These are phyloP conservation scores for Harpegnathos saltator DNA, from an alignment of 1,140 invertebrate species.

Conservation along the genomic window DNA sequence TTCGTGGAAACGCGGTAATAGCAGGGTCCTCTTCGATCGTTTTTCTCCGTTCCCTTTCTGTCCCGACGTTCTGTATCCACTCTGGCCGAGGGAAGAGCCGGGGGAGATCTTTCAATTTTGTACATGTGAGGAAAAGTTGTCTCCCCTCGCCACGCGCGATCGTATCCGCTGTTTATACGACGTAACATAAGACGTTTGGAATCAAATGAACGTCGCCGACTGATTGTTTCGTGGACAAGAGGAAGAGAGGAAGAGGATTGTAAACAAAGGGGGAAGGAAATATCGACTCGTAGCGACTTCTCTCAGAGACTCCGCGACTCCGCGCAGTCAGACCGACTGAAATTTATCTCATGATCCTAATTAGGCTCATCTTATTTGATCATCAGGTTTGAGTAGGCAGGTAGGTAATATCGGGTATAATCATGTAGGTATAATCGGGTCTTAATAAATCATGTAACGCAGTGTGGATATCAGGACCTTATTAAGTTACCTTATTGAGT, in stretches of 20 bases:
- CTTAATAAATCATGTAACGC: too few species aligned
- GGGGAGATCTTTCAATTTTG: conserved; percentile 64
- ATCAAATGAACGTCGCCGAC: conserved; percentile 50
- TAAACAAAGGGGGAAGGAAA: conserved; percentile 46
- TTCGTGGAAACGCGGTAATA: conserved; percentile 70
- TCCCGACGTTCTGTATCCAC: conserved; percentile 14
- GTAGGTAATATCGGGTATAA: too few species aligned
- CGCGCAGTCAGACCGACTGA: too few species aligned
- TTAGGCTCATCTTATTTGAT: too few species aligned
- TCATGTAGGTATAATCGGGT: too few species aligned
- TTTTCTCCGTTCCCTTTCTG: conserved; percentile 57
- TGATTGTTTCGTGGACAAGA: conserved; percentile 47
- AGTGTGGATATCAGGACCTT: too few species aligned
- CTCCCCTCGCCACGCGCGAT: conserved; percentile 34
- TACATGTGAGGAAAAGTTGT: conserved; percentile 56
- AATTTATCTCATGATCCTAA: too few species aligned
- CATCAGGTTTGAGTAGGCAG: too few species aligned
- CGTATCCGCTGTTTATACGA: conserved; percentile 36
- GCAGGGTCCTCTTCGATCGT: conserved; percentile 57
- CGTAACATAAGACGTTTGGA: conserved; percentile 28
- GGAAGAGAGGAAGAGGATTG: not conserved
- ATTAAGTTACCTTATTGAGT: too few species aligned
- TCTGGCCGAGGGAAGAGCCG: not conserved
- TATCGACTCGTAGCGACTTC: conserved; percentile 25
- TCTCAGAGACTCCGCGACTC: too few species aligned